Evolutionary conservation across 1,140 invertebrate species (phyloP).

Genomic region (Ips typographus): DNA sequence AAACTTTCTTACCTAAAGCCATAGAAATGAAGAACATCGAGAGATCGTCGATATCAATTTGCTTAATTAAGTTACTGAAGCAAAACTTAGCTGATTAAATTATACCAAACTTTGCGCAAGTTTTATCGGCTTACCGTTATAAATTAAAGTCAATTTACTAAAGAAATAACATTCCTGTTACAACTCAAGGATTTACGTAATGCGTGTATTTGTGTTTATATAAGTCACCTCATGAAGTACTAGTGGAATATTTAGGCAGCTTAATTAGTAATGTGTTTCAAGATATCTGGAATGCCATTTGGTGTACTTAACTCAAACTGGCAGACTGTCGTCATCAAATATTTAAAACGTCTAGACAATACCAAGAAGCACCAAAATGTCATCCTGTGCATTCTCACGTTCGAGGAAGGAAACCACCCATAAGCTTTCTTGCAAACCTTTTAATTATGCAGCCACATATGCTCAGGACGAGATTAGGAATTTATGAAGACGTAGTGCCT

Average conservation of each 20-base stretch:
- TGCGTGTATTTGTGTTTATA: no score
- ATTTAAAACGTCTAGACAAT: no score
- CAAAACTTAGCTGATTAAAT: slow-evolving; percentile 34
- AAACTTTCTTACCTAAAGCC: slow-evolving; percentile 20
- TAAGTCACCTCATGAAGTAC: no score
- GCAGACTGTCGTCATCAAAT: no score
- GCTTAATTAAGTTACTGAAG: slow-evolving; percentile 32
- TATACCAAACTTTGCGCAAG: slow-evolving; percentile 25
- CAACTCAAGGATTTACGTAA: no score
- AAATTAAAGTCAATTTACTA: slow-evolving; percentile 24
- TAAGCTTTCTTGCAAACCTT: slow-evolving; percentile 31
- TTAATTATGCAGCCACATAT: slow-evolving; percentile 33
- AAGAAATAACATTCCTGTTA: slow-evolving; percentile 14
- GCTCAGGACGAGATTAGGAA: slow-evolving; percentile 20
- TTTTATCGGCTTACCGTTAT: slow-evolving; percentile 26
- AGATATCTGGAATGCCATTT: no score
- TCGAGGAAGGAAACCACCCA: slow-evolving; percentile 19
- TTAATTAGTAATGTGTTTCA: no score
- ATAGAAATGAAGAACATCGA: slow-evolving; percentile 30
- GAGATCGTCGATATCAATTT: slow-evolving; percentile 33
- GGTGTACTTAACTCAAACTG: no score
- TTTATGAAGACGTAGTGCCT: slow-evolving; percentile 21
- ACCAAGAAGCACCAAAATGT: slow-evolving; percentile 28
- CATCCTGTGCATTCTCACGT: slow-evolving; percentile 23
- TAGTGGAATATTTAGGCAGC: no score